Percentiles rank a stretch among this genome's conserved stretches.
Conservation (phyloP, 2,113 vertebrate genomes). For the Stercorarius parasiticus region DNA sequence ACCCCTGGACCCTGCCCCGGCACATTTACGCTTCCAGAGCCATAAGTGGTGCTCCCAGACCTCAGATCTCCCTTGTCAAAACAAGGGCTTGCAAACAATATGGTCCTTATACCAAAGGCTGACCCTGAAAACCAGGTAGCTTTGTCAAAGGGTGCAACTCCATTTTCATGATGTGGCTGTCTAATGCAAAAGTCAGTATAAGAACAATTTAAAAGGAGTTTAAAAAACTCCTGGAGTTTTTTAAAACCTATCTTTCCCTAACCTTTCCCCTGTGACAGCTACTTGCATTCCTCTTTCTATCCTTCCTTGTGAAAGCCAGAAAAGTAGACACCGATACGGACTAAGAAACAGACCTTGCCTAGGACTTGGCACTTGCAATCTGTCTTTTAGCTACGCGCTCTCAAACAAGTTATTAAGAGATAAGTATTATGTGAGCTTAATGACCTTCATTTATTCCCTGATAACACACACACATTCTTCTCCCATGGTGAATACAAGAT, state of each 20-base stretch:
- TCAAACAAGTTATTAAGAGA: neutral
- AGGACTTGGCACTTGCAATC: neutral
- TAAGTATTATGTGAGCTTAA: neutral
- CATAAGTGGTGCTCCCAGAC: neutral
- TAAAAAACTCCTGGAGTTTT: neutral
- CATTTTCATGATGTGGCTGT: neutral
- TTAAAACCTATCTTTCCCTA: neutral
- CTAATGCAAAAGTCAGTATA: neutral
- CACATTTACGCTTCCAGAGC: neutral
- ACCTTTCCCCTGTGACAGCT: neutral
- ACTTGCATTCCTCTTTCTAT: neutral
- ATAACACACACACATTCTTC: neutral
- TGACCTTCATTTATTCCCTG: neutral
- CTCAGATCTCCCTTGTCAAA: neutral
- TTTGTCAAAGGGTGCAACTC: neutral
- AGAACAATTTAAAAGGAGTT: neutral
- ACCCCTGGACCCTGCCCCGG: rapidly evolving
- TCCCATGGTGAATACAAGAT: neutral
- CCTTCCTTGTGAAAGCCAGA: neutral
- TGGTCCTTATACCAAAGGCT: neutral
- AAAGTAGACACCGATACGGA: neutral
- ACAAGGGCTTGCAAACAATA: neutral
- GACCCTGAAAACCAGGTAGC: neutral
- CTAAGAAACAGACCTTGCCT: neutral
- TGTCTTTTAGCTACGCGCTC: neutral